Base-by-base conservation (phyloP, 2,113 vertebrate genomes). In the Labeo catla region DNA sequence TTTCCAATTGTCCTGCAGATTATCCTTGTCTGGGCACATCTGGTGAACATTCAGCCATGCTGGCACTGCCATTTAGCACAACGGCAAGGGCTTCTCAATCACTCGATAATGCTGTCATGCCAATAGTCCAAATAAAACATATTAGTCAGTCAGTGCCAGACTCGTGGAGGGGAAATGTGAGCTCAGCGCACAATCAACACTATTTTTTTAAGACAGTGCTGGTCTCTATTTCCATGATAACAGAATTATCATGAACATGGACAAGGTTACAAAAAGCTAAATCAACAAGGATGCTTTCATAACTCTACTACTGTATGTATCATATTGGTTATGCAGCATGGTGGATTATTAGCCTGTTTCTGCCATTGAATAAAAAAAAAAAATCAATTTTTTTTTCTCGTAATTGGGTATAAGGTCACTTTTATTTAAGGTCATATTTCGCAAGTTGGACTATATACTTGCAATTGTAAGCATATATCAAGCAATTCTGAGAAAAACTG, bases 21-120 rank as follows among this genome's bases (percentile, higher is more conserved):
- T 63, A 80, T 80, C 23, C 77, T 63, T 59, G 77, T 80, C 77
- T 50, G 61, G 43, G n/a, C 79, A 81, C 79, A 81, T 81, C 79
- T 81, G 79, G 61, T 66, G 61, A 81, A 66, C 43, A 66, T 47
- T 81, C 39, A 49, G 79, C 43, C 36, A 28, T 66, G 43, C 15
- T 66, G 79, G 79, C 79, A 65, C 4, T 23, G 61, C 79, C 57
- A 49, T 81, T 66, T 81, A 66, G 43, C 43, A 28, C 23, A 61
- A 65, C n/a, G 11, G 59, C 57, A 66, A 65, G 79, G 3, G 23
- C 13, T 66, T 28, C 43, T 65, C 43, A 43, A 65, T 66, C 61
- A 66, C 65, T 81, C 43, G 21, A 57, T 81, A 66, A 66, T 47
- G 45, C 21, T 81, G 61, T 43, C 43, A 66, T 49, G 4, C 39